Conservation (phyloP, 2,113 vertebrate genomes). For the Prolemur simus region DNA sequence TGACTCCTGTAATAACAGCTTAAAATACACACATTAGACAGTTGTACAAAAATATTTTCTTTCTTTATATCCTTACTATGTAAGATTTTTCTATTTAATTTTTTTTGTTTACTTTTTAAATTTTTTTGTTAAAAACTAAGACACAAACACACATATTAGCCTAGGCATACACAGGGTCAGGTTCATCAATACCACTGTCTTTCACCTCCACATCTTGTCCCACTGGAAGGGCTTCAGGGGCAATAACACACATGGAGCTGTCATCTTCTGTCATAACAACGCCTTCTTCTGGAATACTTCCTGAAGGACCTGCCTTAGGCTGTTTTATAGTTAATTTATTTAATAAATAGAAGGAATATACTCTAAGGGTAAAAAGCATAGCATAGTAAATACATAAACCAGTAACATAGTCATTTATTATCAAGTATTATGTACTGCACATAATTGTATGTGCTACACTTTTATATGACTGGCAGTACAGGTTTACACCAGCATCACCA, state of each 20-base stretch:
- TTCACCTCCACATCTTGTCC: neutral
- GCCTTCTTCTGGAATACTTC: neutral
- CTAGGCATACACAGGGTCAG: neutral
- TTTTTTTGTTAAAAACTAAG: neutral
- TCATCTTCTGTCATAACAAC: neutral
- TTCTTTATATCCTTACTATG: neutral
- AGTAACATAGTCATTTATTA: neutral
- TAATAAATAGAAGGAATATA: neutral
- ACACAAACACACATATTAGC: neutral
- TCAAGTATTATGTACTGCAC: neutral
- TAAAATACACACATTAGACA: neutral
- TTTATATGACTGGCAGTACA: neutral
- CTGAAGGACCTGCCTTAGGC: neutral
- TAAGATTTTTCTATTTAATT: neutral
- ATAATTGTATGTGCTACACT: neutral
- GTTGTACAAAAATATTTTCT: neutral
- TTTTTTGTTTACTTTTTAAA: neutral
- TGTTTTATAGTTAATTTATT: neutral
- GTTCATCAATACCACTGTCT: neutral
- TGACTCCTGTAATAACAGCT: neutral
- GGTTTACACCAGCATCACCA: neutral
- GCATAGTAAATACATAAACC: neutral
- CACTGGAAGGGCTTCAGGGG: neutral
- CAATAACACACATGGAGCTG: neutral
- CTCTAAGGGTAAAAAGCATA: neutral